Percentiles rank a stretch among this genome's conserved stretches.
Conservation (phyloP, 2,113 vertebrate genomes). For the Nothobranchius furzeri region DNA sequence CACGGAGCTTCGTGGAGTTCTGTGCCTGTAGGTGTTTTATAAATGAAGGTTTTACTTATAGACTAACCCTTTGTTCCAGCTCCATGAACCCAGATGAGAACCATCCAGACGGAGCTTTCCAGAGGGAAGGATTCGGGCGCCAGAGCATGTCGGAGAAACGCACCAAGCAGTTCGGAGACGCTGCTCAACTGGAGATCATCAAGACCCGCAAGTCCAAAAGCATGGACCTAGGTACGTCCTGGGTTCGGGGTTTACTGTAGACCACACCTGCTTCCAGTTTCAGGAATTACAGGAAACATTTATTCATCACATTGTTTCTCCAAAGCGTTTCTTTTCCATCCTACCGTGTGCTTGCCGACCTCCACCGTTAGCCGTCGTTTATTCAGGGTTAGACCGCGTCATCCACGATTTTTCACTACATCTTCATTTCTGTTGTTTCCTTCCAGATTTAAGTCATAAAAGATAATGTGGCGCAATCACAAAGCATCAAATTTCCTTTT, state of each 20-base stretch:
- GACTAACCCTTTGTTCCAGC: constrained; percentile 60
- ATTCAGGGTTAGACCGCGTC: neutral
- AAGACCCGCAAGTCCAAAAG: constrained; percentile 99
- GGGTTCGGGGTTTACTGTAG: neutral
- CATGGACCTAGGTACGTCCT: constrained; percentile 95
- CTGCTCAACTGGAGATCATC: constrained; percentile 93
- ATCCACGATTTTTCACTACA: too few relatives aligned
- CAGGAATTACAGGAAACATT: neutral
- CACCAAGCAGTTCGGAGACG: constrained; percentile 95
- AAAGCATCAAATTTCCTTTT: too few relatives aligned
- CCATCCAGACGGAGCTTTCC: constrained; percentile 86
- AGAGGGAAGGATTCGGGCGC: constrained; percentile 95
- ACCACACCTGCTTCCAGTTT: neutral
- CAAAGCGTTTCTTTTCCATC: neutral
- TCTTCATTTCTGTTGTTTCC: too few relatives aligned
- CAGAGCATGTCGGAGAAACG: constrained; percentile 99
- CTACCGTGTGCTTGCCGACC: neutral
- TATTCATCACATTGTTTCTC: too few relatives aligned
- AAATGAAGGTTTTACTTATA: too few relatives aligned
- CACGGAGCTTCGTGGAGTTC: too few relatives aligned
- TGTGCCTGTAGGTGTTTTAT: too few relatives aligned
- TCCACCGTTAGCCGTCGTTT: neutral
- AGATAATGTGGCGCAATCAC: too few relatives aligned
- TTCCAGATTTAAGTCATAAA: neutral
- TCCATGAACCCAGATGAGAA: constrained; percentile 84